These are phyloP conservation scores for Daboia siamensis DNA, from an alignment of 2,113 vertebrate species.

Conservation along the genomic window DNA sequence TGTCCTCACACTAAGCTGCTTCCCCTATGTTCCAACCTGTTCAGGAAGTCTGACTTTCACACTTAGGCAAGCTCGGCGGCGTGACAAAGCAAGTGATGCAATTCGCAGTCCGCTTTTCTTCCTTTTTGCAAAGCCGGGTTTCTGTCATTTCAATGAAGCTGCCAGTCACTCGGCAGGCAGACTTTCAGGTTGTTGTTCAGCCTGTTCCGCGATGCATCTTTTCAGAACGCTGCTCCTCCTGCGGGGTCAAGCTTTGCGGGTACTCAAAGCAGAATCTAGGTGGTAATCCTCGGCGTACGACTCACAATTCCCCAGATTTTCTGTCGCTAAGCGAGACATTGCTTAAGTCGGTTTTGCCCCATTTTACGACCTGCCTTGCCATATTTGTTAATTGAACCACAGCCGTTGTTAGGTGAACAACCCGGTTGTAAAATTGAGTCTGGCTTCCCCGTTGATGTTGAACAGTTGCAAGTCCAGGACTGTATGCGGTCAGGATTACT, in stretches of 20 bases:
- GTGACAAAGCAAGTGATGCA: not conserved
- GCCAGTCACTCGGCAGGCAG: rapidly evolving
- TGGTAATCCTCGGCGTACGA: not conserved
- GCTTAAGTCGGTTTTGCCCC: not conserved
- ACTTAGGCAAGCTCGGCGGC: not conserved
- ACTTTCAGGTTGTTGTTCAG: rapidly evolving
- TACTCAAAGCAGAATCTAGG: not conserved
- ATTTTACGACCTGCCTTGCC: too few relatives aligned
- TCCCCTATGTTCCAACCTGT: rapidly evolving
- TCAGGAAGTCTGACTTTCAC: not conserved
- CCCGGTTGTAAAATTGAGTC: too few relatives aligned
- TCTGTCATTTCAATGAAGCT: not conserved
- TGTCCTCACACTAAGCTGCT: not conserved
- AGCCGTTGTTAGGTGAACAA: too few relatives aligned
- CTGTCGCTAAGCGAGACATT: not conserved
- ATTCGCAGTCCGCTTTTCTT: not conserved
- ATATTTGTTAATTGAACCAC: too few relatives aligned
- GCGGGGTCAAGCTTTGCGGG: not conserved
- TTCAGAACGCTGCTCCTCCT: not conserved
- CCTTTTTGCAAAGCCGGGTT: not conserved
- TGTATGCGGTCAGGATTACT: too few relatives aligned
- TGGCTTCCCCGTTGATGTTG: too few relatives aligned
- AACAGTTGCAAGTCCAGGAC: too few relatives aligned
- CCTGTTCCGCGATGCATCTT: rapidly evolving
- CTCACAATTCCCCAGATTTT: not conserved